phyloP scores from a whole-genome alignment of 2,113 vertebrate species.

The Phodopus roborovskii region DNA sequence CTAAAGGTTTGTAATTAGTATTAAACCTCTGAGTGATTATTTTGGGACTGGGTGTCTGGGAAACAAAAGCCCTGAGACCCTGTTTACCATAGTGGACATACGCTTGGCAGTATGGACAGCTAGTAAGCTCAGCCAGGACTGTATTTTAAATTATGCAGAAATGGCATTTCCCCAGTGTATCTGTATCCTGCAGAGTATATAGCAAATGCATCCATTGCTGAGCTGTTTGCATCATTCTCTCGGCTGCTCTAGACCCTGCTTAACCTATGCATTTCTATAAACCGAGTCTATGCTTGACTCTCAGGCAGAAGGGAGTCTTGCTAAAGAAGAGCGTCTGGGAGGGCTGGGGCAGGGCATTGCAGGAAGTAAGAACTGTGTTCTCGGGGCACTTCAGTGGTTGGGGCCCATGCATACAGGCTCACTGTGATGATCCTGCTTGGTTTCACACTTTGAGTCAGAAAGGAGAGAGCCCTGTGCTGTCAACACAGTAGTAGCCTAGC shows the following conservation, averaged over 20 bases:
- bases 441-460: background rate
- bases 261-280: background rate
- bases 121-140: background rate
- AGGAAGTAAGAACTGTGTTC: background rate
- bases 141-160: background rate
- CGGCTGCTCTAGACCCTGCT: background rate
- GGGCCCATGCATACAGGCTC: background rate
- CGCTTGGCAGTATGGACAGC: background rate
- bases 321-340: background rate
- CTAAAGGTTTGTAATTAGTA: too few relatives aligned
- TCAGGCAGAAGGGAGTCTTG: background rate
- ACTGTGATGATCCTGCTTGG: background rate
- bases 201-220: too few relatives aligned
- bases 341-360: background rate
- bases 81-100: too few relatives aligned
- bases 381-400: background rate
- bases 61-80: too few relatives aligned
- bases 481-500: background rate
- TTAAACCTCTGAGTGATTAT: too few relatives aligned
- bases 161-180: background rate
- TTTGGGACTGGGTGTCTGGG: too few relatives aligned
- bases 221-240: background rate
- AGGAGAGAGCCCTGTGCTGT: background rate
- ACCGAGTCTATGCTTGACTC: background rate
- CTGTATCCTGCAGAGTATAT: background rate